Evolutionary conservation across 2,113 vertebrate species (phyloP).

Genomic region (Tringa solitaria): DNA sequence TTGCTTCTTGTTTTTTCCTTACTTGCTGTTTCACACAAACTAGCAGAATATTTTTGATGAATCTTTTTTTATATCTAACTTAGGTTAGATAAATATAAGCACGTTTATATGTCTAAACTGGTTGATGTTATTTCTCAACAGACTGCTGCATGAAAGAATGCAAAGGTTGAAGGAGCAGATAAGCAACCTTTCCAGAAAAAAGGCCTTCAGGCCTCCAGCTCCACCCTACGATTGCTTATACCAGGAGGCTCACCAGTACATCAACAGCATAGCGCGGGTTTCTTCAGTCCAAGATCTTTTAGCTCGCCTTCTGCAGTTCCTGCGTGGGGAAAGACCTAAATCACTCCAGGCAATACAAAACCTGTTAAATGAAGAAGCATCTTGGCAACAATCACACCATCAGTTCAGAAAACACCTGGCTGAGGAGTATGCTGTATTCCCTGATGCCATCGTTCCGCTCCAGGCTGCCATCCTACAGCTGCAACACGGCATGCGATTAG

Average conservation of each 20-base stretch:
- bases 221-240: constrained; percentile 83
- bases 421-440: constrained; percentile 85
- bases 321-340: constrained; percentile 72
- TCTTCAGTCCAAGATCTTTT: constrained; percentile 85
- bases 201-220: constrained; percentile 85
- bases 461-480: constrained; percentile 87
- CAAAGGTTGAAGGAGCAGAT: constrained; percentile 84
- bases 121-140: constrained; percentile 50
- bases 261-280: constrained; percentile 82
- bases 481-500: constrained; percentile 89
- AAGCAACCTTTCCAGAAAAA: constrained; percentile 84
- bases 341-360: constrained; percentile 76
- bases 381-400: constrained; percentile 93
- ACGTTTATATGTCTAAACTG: not conserved
- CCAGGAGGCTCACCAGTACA: constrained; percentile 90
- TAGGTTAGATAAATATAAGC: rapidly evolving
- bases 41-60: not conserved
- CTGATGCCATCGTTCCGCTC: constrained; percentile 83
- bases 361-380: constrained; percentile 88
- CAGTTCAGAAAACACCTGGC: constrained; percentile 83
- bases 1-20: not conserved
- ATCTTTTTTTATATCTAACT: not conserved
- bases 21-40: not conserved
- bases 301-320: constrained; percentile 79
- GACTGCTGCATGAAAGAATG: constrained; percentile 86